Evolutionary conservation across 1,140 invertebrate genomes (phyloP).

Genomic region (Pristionchus pacificus): DNA sequence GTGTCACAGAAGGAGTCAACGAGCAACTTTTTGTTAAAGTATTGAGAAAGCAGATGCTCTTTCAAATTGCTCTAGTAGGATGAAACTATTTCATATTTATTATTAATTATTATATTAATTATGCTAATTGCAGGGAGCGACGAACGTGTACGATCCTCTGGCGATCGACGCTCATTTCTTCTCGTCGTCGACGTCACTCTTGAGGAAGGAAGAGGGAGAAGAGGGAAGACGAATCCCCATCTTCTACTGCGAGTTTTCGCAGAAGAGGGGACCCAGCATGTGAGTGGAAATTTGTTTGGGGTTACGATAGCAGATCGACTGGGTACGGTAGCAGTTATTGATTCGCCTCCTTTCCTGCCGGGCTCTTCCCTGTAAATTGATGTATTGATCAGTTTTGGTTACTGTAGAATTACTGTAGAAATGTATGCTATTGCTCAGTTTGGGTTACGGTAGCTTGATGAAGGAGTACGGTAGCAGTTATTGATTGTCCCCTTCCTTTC

Average conservation of each 20-base stretch:
- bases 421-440: no score
- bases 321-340: neutral
- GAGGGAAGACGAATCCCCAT: constrained; percentile 71
- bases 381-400: no score
- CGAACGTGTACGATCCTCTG: no score
- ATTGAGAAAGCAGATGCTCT: neutral
- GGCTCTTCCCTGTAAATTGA: neutral
- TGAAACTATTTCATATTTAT: no score
- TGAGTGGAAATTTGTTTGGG: constrained; percentile 59
- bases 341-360: neutral
- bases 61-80: no score
- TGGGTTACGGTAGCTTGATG: no score
- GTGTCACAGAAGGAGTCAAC: neutral
- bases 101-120: no score
- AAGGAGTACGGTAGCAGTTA: neutral
- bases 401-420: no score
- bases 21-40: neutral
- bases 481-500: constrained; percentile 17
- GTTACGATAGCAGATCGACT: neutral
- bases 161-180: no score
- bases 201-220: no score
- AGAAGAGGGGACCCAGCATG: constrained; percentile 83
- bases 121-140: no score
- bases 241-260: constrained; percentile 96
- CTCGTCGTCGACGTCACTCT: no score